Evolutionary conservation across 2,797 vertebrate genomes (phyloP).

Genomic region (Phyllotis vaccarum): DNA sequence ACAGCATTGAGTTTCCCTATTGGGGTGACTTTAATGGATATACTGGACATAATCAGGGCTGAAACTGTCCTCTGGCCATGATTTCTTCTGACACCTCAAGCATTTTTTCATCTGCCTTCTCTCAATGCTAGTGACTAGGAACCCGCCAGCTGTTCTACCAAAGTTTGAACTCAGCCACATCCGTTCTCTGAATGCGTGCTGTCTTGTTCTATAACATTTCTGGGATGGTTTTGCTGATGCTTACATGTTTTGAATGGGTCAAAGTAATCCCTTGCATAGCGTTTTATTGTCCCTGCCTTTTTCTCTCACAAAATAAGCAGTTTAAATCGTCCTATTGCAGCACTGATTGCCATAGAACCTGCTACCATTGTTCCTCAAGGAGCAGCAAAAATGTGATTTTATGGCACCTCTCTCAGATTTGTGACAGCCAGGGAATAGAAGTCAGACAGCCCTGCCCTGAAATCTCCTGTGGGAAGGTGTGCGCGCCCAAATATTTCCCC

Average conservation of each 20-base stretch:
- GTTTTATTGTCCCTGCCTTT: slow-evolving; percentile 2
- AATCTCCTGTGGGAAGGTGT: neutral
- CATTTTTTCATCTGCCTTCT: neutral
- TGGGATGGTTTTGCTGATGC: neutral
- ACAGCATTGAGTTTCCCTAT: neutral
- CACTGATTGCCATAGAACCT: neutral
- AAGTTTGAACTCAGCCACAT: neutral
- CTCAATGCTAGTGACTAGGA: neutral
- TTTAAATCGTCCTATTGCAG: neutral
- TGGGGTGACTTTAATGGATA: neutral
- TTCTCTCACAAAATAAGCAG: slow-evolving; percentile 5
- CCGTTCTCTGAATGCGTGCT: neutral
- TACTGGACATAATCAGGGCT: neutral
- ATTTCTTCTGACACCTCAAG: neutral
- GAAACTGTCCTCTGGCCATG: neutral
- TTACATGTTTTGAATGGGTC: slow-evolving; percentile 5
- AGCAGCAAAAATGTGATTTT: neutral
- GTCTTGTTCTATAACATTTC: neutral
- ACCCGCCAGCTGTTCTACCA: neutral
- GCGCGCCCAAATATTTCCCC: neutral
- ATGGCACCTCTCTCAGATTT: neutral
- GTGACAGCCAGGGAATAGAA: neutral
- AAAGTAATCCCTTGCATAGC: neutral
- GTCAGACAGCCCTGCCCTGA: neutral
- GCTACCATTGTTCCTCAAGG: neutral